Percentiles rank a stretch among this genome's conserved stretches.
Evolutionary conservation across 1,140 invertebrate genomes (phyloP).

Genomic region (Cardiocondyla obscurior): DNA sequence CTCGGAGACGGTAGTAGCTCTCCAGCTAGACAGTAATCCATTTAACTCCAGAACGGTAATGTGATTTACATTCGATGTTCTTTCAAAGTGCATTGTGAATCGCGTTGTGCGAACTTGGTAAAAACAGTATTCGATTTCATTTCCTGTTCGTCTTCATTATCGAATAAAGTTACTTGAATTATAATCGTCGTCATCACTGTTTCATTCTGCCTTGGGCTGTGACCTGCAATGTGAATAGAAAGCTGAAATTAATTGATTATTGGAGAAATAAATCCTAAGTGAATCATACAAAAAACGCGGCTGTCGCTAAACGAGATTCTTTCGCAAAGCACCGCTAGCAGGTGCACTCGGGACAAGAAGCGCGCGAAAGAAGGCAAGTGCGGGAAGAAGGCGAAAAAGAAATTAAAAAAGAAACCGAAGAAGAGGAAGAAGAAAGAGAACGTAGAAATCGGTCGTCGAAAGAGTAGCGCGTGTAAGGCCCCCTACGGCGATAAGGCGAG

Average conservation of each 20-base stretch:
- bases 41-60: neutral
- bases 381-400: neutral
- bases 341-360: conserved; percentile 21
- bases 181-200: neutral
- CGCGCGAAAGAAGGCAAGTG: conserved; percentile 9
- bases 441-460: conserved; percentile 3
- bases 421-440: neutral
- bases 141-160: neutral
- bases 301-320: neutral
- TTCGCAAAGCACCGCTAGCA: neutral
- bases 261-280: neutral
- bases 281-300: neutral
- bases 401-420: neutral
- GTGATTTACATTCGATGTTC: neutral
- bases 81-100: neutral
- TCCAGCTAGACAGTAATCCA: neutral
- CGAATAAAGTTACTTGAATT: neutral
- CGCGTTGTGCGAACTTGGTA: neutral
- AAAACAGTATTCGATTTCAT: neutral
- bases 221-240: neutral
- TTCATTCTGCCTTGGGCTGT: neutral
- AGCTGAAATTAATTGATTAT: neutral
- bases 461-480: conserved; percentile 18
- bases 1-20: neutral
- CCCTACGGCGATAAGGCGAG: conserved; percentile 52